Evolutionary conservation across 2,113 vertebrate species (phyloP).

Genomic region (Chloebia gouldiae): DNA sequence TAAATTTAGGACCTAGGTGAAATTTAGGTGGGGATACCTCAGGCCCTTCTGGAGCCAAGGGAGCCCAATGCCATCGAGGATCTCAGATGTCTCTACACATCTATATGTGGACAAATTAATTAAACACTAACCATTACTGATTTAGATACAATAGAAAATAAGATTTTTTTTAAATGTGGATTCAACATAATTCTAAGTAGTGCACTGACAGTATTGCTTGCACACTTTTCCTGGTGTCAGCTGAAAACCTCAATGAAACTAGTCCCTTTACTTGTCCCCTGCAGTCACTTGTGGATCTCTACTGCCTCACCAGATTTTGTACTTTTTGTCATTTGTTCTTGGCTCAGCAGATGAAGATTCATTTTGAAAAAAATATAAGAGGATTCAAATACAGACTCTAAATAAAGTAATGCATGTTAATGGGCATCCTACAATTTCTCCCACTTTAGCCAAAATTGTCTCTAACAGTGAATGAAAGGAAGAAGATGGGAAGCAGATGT

Average conservation of each 20-base stretch:
- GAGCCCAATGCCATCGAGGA: rapidly evolving
- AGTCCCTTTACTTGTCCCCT: neutral
- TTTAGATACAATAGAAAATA: neutral
- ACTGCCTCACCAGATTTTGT: conserved; percentile 7
- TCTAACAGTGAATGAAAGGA: neutral
- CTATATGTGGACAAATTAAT: neutral
- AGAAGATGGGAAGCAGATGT: conserved; percentile 30
- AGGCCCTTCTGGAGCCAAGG: neutral
- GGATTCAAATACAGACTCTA: conserved; percentile 27
- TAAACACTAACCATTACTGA: neutral
- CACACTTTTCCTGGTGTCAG: neutral
- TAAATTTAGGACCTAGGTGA: neutral
- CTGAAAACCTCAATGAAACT: neutral
- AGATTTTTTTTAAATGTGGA: neutral
- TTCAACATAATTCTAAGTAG: neutral
- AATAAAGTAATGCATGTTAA: conserved; percentile 30
- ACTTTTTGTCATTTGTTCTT: conserved; percentile 32
- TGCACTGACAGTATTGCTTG: neutral
- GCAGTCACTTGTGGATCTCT: neutral
- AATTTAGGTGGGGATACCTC: neutral
- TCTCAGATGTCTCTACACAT: neutral
- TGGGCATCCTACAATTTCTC: conserved; percentile 31
- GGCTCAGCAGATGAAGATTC: conserved; percentile 27
- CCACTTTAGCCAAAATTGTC: conserved; percentile 24
- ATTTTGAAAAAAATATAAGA: conserved; percentile 39